Evolutionary conservation across 2,888 invertebrate genomes (phyloP), one percentile per base, ranked within the genome.

Genomic region (Cryptosula pallasiana): DNA sequence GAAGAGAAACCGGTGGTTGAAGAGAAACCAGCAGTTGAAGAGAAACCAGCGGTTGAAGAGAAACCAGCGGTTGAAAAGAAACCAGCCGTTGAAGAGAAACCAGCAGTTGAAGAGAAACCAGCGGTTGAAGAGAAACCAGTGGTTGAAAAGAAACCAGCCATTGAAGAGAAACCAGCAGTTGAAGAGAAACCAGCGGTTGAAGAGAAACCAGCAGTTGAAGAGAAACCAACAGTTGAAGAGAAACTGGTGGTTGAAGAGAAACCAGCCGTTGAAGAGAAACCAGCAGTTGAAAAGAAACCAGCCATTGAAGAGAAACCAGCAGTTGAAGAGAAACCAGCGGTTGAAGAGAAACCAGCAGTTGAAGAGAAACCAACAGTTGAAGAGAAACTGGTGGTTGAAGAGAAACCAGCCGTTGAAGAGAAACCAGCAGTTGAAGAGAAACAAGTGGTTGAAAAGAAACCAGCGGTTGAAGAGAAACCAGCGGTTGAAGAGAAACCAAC

Each of bases 301-400:
- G 32, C 63, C 16, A 32, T 13, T 13, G 34, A 13, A 32, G 63
- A 20, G 32, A 27, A 25, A 25, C 9, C 13, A 32, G 9, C 5
- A 5, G n/a, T 32, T 63, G 63, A 63, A 13, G 63, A 45, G 20
- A 45, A 45, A 35, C 72, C 2, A 57, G 70, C 27, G 35, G 36
- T 70, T 9, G 89, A 91, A 76, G 90, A 90, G 80, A 90, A 91
- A 63, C 92, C 93, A 84, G 92, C 93, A 35, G 94, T 94, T 81
- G 89, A 91, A 25, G 73, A 74, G 58, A 71, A 74, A 36, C 71
- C 72, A 32, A 35, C 73, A 35, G 74, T 72, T 71, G 58, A 73
- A 23, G 69, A 73, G 5, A 71, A 71, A 54, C 63, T 72, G 3
- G 72, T 73, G 32, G 69, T 71, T 29, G 72, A 73, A 32, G 74